These are phyloP conservation scores for Agrotis puta DNA, from an alignment of 2,888 invertebrate genomes.

Conservation along the genomic window DNA sequence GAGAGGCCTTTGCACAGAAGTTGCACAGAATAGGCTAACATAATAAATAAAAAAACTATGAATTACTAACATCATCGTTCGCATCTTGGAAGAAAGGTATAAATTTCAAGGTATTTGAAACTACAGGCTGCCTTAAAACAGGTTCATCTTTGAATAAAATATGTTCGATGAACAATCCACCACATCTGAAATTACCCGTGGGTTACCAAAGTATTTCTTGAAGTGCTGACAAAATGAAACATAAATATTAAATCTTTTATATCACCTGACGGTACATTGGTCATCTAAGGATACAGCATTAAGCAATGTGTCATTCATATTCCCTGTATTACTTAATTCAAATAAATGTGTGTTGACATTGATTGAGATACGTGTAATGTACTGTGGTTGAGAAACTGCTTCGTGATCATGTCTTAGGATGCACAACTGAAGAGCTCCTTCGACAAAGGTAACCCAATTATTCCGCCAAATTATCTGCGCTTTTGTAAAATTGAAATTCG, in stretches of 20 bases:
- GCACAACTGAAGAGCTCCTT: conserved; percentile 94
- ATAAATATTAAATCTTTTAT: background rate
- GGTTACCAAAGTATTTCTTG: background rate
- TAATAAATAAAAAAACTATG: too few relatives aligned
- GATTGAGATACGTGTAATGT: conserved; percentile 17
- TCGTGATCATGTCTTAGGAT: conserved; percentile 91
- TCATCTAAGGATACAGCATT: background rate
- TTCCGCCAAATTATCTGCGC: conserved; percentile 89
- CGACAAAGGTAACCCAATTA: conserved; percentile 95
- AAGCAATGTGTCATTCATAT: background rate
- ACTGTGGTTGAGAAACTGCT: conserved; percentile 65
- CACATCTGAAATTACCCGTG: conserved; percentile 6
- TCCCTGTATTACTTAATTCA: background rate
- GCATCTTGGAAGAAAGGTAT: conserved; percentile 27
- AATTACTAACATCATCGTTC: conserved; percentile 10
- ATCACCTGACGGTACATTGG: conserved; percentile 1
- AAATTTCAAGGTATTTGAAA: conserved; percentile 9
- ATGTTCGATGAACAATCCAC: conserved; percentile 14
- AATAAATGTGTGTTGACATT: background rate
- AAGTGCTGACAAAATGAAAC: background rate
- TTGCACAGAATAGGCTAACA: too few relatives aligned
- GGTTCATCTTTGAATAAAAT: conserved; percentile 26
- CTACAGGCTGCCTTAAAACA: background rate
- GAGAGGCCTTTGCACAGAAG: too few relatives aligned
- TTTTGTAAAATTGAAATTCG: conserved; percentile 3